Conservation (phyloP, 2,888 invertebrate genomes). For the Drosophila parthenogenetica region DNA sequence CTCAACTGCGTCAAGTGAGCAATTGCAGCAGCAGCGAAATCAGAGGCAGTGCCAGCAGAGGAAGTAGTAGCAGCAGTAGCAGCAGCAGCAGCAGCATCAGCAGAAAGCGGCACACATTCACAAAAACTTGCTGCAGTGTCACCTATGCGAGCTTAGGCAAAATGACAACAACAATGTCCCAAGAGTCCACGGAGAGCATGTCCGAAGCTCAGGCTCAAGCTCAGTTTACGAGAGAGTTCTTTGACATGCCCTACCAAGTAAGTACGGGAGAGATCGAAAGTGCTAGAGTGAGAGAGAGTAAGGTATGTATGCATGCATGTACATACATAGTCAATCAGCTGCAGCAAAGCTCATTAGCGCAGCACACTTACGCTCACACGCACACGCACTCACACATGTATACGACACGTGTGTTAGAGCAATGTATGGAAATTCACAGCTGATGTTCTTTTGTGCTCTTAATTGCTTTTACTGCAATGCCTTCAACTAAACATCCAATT, state of each 20-base stretch:
- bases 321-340: slow-evolving; percentile 44
- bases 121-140: slow-evolving; percentile 18
- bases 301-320: neutral
- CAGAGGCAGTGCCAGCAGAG: slow-evolving; percentile 28
- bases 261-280: slow-evolving; percentile 44
- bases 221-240: slow-evolving; percentile 56
- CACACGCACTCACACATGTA: slow-evolving; percentile 3
- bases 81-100: slow-evolving; percentile 11
- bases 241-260: slow-evolving; percentile 66
- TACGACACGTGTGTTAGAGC: slow-evolving; percentile 10
- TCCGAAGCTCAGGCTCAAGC: slow-evolving; percentile 40
- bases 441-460: slow-evolving; percentile 54
- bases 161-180: slow-evolving; percentile 41
- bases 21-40: slow-evolving; percentile 11
- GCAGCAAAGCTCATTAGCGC: slow-evolving; percentile 58
- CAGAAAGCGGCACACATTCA: slow-evolving; percentile 5
- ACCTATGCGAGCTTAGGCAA: slow-evolving; percentile 61
- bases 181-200: slow-evolving; percentile 35
- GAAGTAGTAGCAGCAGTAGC: slow-evolving; percentile 11
- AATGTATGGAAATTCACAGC: slow-evolving; percentile 15
- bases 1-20: slow-evolving; percentile 39
- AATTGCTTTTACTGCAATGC: slow-evolving; percentile 59
- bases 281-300: slow-evolving; percentile 5
- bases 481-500: slow-evolving; percentile 20
- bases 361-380: slow-evolving; percentile 4